Evolutionary conservation across 2,888 invertebrate species (phyloP), one percentile per base, ranked within the genome.

Genomic region (Eupithecia subfuscata): DNA sequence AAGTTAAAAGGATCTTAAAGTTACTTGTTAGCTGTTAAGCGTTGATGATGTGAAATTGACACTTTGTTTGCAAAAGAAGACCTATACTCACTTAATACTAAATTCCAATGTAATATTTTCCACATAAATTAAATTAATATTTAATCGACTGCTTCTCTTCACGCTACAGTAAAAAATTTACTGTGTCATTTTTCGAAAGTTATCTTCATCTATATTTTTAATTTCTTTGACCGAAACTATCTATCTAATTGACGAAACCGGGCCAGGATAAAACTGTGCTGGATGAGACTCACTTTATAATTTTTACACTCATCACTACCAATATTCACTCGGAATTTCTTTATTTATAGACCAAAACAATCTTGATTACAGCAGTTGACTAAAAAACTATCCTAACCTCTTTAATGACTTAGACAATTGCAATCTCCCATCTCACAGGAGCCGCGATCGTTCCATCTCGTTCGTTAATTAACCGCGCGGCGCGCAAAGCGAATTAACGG

Each of bases 401-500:
- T 70, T 69, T 63, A 37, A 74, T 70, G 72, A 68, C 45, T 74
- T 72, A 68, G 75, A 77, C 77, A 77, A 77, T 77, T 77, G 77
- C 75, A 73, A 77, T 77, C 77, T 75, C 5, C 70, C 74, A 77
- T 77, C 77, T 73, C 75, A 77, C 75, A 77, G 73, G 52, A 73
- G 77, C 77, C 77, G 77, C 77, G 74, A 71, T 75, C 67, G 70
- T 65, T 64, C 69, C 74, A 76, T 76, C 77, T 73, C 75, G 43
- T 74, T 67, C 75, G 70, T 77, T 79, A 80, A 81, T 80, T 76
- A 77, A 79, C 76, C 77, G 79, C 76, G 68, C 74, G 75, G 76
- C 76, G 70, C 60, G 75, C 79, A 78, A 70, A 78, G 79, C 18
- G 71, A 75, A 80, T 81, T 80, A 78, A 80, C 75, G 80, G 74